phyloP scores from a whole-genome alignment of 2,888 invertebrate species.

The Meiosimyza decipiens region DNA sequence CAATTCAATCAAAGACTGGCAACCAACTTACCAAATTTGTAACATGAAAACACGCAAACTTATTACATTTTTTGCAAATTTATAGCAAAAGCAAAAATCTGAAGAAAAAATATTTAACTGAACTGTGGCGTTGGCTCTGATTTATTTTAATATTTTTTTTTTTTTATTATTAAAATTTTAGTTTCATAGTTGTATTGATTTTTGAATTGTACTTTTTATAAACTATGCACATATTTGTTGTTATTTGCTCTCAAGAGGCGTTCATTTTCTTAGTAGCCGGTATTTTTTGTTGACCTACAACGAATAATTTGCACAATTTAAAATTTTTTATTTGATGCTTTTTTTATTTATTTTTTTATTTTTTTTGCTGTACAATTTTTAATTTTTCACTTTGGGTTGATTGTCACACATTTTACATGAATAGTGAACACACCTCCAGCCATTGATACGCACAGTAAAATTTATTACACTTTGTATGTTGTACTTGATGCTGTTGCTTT shows the following conservation, averaged over 20 bases:
- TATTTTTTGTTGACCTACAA: background rate
- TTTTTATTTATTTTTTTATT: background rate
- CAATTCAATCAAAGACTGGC: background rate
- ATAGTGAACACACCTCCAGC: constrained; percentile 32
- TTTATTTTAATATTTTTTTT: background rate
- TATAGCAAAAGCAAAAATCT: background rate
- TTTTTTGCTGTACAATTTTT: constrained; percentile 1
- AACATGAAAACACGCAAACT: background rate
- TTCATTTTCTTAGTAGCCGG: background rate
- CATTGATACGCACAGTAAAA: constrained; percentile 11
- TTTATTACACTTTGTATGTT: background rate
- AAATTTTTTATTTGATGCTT: constrained; percentile 5
- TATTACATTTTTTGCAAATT: constrained; percentile 2
- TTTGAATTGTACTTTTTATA: constrained; percentile 12
- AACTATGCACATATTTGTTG: constrained; percentile 21
- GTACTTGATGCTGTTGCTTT: background rate
- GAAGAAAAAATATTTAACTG: background rate
- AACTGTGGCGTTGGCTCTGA: background rate
- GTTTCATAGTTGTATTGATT: constrained; percentile 16
- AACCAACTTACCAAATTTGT: constrained; percentile 6
- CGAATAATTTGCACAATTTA: background rate
- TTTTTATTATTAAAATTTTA: background rate
- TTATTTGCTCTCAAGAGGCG: background rate
- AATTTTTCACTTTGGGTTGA: constrained; percentile 11
- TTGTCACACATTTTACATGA: constrained; percentile 31